phyloP scores from a whole-genome alignment of 2,113 vertebrate genomes.

The Heloderma charlesbogerti region DNA sequence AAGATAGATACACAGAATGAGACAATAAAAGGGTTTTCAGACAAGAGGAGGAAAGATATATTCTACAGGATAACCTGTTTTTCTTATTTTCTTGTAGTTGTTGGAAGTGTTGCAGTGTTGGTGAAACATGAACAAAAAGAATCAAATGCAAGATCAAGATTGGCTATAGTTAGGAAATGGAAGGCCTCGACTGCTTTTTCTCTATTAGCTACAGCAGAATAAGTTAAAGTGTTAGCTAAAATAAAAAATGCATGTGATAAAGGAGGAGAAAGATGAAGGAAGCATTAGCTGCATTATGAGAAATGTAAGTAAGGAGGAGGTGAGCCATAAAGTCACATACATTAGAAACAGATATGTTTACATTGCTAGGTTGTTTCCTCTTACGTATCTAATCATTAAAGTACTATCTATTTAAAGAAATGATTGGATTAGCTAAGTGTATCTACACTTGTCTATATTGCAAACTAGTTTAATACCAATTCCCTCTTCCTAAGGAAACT shows the following conservation, averaged over 20 bases:
- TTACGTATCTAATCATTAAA: background rate
- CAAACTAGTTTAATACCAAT: background rate
- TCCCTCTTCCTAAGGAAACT: background rate
- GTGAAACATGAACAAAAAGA: background rate
- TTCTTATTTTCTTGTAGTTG: background rate
- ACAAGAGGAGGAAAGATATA: background rate
- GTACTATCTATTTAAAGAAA: background rate
- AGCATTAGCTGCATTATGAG: background rate
- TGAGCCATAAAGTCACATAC: background rate
- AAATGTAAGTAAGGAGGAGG: background rate
- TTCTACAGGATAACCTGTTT: background rate
- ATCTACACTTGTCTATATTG: background rate
- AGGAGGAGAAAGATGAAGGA: background rate
- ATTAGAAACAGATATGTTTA: background rate
- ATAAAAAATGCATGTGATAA: background rate
- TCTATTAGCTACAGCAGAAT: background rate
- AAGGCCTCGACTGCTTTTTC: background rate
- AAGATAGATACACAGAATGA: background rate
- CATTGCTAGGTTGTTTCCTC: background rate
- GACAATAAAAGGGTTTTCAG: background rate
- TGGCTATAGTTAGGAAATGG: constrained; percentile 71
- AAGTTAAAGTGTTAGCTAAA: too few species aligned
- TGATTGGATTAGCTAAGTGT: background rate
- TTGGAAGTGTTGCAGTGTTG: background rate
- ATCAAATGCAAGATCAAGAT: constrained; percentile 32